Evolutionary conservation across 2,888 invertebrate species (phyloP).

Genomic region (Lumbricus terrestris): DNA sequence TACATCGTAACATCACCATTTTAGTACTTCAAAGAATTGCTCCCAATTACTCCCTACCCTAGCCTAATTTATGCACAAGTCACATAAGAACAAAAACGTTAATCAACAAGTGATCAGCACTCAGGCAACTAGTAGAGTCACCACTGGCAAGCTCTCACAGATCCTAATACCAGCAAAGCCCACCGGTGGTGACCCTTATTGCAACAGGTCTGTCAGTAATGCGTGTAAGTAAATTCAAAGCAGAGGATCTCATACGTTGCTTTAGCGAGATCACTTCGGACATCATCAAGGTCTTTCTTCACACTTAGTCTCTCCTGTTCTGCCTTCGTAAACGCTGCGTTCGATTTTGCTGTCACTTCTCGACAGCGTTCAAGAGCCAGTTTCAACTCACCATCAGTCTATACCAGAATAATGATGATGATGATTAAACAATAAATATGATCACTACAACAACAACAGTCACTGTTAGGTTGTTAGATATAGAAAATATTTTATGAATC

Average conservation of each 20-base stretch:
- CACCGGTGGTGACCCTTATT: background rate
- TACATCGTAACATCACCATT: too few species aligned
- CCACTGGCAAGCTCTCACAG: too few species aligned
- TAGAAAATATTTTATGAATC: background rate
- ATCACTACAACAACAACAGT: background rate
- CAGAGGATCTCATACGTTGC: background rate
- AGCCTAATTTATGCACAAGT: too few species aligned
- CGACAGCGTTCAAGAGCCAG: conserved; percentile 47
- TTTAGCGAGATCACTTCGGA: conserved; percentile 45
- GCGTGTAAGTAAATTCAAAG: background rate
- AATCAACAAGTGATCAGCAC: too few species aligned
- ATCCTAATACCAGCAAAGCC: too few species aligned
- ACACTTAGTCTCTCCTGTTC: conserved; percentile 52
- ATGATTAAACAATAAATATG: background rate
- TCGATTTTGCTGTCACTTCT: conserved; percentile 51
- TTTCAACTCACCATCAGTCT: conserved; percentile 55
- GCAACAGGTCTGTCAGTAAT: background rate
- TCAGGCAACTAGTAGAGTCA: too few species aligned
- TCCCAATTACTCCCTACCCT: too few species aligned
- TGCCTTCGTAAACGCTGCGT: conserved; percentile 51
- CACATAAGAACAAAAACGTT: too few species aligned
- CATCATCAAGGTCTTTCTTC: conserved; percentile 50
- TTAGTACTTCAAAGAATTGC: too few species aligned
- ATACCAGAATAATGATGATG: background rate
- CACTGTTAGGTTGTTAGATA: too few species aligned